Conservation (phyloP, 2,113 vertebrate genomes). For the Phylloscopus whistleri region DNA sequence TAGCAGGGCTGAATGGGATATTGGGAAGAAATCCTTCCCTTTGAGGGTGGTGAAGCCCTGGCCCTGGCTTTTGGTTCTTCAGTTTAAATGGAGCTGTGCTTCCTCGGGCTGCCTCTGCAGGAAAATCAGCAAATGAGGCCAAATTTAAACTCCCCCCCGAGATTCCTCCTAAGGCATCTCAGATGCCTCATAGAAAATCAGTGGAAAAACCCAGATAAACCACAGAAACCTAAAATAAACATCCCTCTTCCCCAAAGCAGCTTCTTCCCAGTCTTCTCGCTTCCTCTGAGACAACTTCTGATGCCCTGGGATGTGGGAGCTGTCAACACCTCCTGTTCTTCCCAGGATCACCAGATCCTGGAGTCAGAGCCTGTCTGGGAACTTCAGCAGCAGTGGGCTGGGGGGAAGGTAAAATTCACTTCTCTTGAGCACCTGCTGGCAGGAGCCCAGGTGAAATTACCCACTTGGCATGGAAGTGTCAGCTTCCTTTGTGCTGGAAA, state of each 20-base stretch:
- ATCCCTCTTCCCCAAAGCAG: background rate
- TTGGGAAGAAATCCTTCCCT: background rate
- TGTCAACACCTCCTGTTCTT: background rate
- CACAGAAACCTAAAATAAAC: background rate
- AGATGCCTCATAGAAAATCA: background rate
- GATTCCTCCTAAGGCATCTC: background rate
- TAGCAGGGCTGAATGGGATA: background rate
- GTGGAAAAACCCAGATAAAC: background rate
- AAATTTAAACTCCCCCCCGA: background rate
- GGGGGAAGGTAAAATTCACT: background rate
- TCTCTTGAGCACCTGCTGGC: background rate
- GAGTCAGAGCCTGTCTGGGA: background rate
- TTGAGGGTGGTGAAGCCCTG: background rate
- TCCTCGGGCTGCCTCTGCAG: background rate
- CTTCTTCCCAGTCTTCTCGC: background rate
- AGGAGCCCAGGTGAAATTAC: background rate
- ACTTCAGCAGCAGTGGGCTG: background rate
- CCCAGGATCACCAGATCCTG: background rate
- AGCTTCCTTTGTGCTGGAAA: background rate
- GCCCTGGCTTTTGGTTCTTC: background rate
- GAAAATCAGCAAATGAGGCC: background rate
- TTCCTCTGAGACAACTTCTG: background rate
- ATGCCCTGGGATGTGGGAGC: background rate
- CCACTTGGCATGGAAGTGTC: fast-evolving
- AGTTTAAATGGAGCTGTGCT: background rate